These are phyloP conservation scores for Drosophila kambysellisi DNA, from an alignment of 2,888 invertebrate species.

Conservation along the genomic window DNA sequence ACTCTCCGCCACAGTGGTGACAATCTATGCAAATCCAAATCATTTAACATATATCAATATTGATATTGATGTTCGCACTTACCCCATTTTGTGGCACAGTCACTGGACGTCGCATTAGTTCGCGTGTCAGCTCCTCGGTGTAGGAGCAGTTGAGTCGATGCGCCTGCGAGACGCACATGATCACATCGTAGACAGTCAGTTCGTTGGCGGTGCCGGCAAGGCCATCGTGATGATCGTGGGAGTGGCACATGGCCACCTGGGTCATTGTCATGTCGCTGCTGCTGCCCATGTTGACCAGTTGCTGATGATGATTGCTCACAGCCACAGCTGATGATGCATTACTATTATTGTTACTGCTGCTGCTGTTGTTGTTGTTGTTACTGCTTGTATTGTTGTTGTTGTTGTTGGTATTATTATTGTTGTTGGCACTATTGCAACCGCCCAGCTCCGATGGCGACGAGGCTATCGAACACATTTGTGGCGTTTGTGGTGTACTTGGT, in stretches of 20 bases:
- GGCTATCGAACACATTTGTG: constrained; percentile 86
- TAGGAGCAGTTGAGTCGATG: constrained; percentile 95
- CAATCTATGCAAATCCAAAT: constrained; percentile 83
- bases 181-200: constrained; percentile 91
- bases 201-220: constrained; percentile 86
- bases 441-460: constrained; percentile 84
- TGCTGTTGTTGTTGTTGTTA: constrained; percentile 63
- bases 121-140: constrained; percentile 92
- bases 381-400: constrained; percentile 17
- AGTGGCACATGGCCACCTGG: constrained; percentile 70
- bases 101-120: constrained; percentile 89
- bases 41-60: not conserved
- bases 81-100: constrained; percentile 86
- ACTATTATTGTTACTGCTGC: constrained; percentile 64
- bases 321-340: constrained; percentile 73
- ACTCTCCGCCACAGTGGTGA: constrained; percentile 88
- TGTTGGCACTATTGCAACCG: constrained; percentile 83
- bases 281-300: constrained; percentile 67
- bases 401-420: constrained; percentile 66
- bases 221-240: constrained; percentile 66
- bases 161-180: constrained; percentile 92
- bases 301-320: constrained; percentile 68
- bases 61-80: constrained; percentile 39
- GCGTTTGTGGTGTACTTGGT: constrained; percentile 86
- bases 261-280: constrained; percentile 58